Base-by-base conservation (phyloP, 1,140 invertebrate genomes). In the Drosophila grimshawi region DNA sequence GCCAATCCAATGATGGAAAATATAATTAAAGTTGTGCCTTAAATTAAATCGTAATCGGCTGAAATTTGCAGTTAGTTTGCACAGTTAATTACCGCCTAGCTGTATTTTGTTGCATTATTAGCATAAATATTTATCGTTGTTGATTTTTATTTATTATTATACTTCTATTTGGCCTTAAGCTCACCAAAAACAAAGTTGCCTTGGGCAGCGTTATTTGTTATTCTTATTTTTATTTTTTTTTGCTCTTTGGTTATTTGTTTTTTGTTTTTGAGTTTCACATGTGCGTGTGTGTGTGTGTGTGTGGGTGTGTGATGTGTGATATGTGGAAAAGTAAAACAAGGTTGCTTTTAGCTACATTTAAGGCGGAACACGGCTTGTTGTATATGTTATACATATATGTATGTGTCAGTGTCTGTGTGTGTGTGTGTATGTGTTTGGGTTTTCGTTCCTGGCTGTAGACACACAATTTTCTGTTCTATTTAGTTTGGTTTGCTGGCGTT, bases 401-500 rank as follows among this genome's bases (percentile, higher is more conserved):
- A 57, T 59, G 11, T 63, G 46, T 74, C 49, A 56, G 55, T 64
- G 62, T 53, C 37, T 70, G 53, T 46, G 62, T 2, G 29, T 65
- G 41, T 27, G 11, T 39, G 61, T 64, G 57, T 39, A 7, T n/a
- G 43, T 51, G 48, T 61, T 11, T 48, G 61, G 43, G 0, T 19
- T 19, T 68, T 78, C 63, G 53, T 43, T 43, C 53, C 70, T 76
- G 67, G 48, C 76, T 76, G 77, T 85, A 76, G 70, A 85, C 75
- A 76, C 56, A 81, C 74, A 80, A 73, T 89, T 88, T 86, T 83
- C 88, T 82, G 80, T 89, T 81, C 85, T 89, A 89, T 89, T 89
- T 89, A 89, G 85, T 89, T 89, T 81, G 85, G 85, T 89, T 89
- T 85, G 80, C 81, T 74, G 86, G 85, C 77, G 85, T 80, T 89